Evolutionary conservation across 2,888 invertebrate species (phyloP), one percentile per base, ranked within the genome.

Genomic region (Drosophila tanythrix): DNA sequence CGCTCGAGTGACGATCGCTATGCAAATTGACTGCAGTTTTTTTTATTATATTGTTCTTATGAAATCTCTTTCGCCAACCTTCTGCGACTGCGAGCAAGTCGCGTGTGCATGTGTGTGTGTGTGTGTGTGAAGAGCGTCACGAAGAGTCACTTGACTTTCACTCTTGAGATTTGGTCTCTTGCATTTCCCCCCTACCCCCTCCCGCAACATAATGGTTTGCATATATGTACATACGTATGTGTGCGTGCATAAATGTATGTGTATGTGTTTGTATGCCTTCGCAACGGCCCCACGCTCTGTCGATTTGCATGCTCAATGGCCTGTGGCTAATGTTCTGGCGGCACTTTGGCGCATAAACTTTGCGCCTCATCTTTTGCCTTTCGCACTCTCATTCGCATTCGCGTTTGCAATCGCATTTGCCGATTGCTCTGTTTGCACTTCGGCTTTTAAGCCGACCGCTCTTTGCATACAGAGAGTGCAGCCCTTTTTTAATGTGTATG

Each of bases 111-210:
- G 57, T 31, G 27, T 40, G 40, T 21, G 29, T 33, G 36, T 27
- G 13, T 8, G 27, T 27, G 36, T n/a, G 27, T 65, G 57, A 62
- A 76, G 82, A 80, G 84, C 87, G 84, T 88, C 72, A 73, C 61
- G 58, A 82, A 88, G 85, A 61, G 79, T 67, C 89, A 85, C 85
- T 85, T 85, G 85, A 85, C 85, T 85, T 88, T 83, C 87, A 80
- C 89, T 89, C 79, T 69, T 75, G 64, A 29, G 25, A 69, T 57
- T 70, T 76, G 59, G 21, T 58, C 59, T 53, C 60, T 56, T 46
- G 29, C 64, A 33, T 48, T 33, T 18, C 33, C 33, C 29, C 21
- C n/a, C 40, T 4, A 31, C 2, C 56, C 53, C 63, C 46, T 31
- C 7, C 29, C 15, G 15, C 1, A 33, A 10, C 10, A 0, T n/a